Evolutionary conservation across 2,797 vertebrate genomes (phyloP), one percentile per base, ranked within the genome.

Genomic region (Cossypha dichroa): DNA sequence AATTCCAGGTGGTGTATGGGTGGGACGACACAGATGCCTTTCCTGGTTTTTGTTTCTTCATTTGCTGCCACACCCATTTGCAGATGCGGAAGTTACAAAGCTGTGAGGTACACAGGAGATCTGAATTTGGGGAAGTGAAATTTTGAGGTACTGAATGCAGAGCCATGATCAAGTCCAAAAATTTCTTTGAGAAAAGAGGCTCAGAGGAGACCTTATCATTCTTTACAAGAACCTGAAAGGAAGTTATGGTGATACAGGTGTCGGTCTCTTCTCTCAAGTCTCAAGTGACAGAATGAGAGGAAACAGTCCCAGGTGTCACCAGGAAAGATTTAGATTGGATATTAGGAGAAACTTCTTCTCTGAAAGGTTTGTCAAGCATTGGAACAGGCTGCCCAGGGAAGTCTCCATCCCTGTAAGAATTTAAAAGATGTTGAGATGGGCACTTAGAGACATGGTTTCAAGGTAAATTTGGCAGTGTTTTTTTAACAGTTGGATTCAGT

Each of bases 171-270:
- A 68, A 28, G 64, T 90, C 26, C 7, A 54, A 74, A 82, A 87
- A 46, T 18, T 40, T 7, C 5, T 21, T 34, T 45, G 21, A 56
- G 15, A 22, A 76, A 58, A 33, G 19, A 83, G 38, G 5, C 25
- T 64, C 29, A 26, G 12, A 14, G 15, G 23, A 45, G 43, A 45
- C 29, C 15, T 34, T 28, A 23, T 19, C 0, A 0, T 25, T 64
- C 29, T 56, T 45, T 34, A n/a, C 17, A 51, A 5, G 18, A 58
- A 12, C 26, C 15, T 64, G 33, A 64, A 77, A 63, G 23, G 64
- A 63, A 43, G 15, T 52, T 15, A 52, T 1, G 64, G 15, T 31
- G 29, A 3, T 22, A 4, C 1, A 2, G 14, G 2, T 26, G 6
- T 58, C 0, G 0, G 18, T 46, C 21, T 40, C 13, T 58, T 77